These are phyloP conservation scores for Dione vanillae DNA, from an alignment of 2,888 invertebrate genomes.

Conservation along the genomic window DNA sequence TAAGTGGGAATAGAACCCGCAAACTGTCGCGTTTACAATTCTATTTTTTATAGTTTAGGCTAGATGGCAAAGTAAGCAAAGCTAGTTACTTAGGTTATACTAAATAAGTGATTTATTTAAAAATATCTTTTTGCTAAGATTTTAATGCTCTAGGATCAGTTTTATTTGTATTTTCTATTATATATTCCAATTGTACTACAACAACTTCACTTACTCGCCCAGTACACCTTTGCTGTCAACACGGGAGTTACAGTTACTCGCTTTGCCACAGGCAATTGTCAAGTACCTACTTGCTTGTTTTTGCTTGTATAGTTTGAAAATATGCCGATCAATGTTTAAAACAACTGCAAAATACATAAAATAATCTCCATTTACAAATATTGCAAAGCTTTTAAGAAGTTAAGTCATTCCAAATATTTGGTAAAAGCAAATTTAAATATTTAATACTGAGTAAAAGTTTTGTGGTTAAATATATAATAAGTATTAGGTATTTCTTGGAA, in stretches of 20 bases:
- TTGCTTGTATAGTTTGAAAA: constrained; percentile 28
- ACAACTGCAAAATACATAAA: constrained; percentile 17
- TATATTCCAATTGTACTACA: neutral
- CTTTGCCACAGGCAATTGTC: constrained; percentile 32
- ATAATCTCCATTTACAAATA: neutral
- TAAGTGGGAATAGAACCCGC: no score
- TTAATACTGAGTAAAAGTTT: neutral
- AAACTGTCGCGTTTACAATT: no score
- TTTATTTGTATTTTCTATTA: no score
- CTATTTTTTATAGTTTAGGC: no score
- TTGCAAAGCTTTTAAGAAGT: constrained; percentile 3
- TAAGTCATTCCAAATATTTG: neutral
- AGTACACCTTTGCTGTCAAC: constrained; percentile 26
- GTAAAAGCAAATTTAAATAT: constrained; percentile 2
- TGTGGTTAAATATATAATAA: neutral
- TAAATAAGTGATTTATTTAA: no score
- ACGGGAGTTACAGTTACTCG: constrained; percentile 30
- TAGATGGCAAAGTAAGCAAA: no score
- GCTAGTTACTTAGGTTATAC: no score
- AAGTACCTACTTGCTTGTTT: constrained; percentile 42
- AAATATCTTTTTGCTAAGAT: no score
- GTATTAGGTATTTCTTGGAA: no score
- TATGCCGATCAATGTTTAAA: constrained; percentile 30
- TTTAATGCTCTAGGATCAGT: no score
- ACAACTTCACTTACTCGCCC: neutral